Evolutionary conservation across 1,140 invertebrate species (phyloP).

Genomic region (Chrysomallon squamiferum): DNA sequence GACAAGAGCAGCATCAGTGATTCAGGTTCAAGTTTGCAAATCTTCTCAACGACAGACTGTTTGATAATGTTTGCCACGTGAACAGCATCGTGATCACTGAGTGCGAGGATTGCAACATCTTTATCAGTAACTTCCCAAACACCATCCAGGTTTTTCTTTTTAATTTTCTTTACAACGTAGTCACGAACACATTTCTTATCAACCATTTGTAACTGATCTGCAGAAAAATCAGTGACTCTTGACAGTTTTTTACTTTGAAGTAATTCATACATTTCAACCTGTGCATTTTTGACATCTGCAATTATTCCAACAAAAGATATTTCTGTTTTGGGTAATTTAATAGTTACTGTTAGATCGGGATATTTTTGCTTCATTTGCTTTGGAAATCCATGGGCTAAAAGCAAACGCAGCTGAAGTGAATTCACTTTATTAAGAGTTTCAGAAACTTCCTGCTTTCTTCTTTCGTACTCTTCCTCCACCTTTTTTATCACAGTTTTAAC

Average conservation of each 20-base stretch:
- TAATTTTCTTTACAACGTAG: conserved; percentile 8
- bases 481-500: conserved; percentile 5
- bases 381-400: conserved; percentile 18
- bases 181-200: conserved; percentile 2
- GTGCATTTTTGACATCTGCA: conserved; percentile 21
- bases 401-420: conserved; percentile 12
- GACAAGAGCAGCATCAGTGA: not conserved
- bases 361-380: conserved; percentile 14
- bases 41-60: conserved; percentile 2
- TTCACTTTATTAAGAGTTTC: conserved; percentile 17
- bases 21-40: conserved; percentile 7
- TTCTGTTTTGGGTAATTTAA: conserved; percentile 6
- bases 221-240: conserved; percentile 1
- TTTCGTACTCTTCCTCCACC: conserved; percentile 18
- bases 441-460: conserved; percentile 26
- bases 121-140: conserved; percentile 8
- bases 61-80: conserved; percentile 9
- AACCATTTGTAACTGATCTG: not conserved
- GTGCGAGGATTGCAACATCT: conserved; percentile 3
- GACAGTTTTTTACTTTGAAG: not conserved
- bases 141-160: not conserved
- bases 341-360: conserved; percentile 16
- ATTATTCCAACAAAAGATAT: conserved; percentile 25
- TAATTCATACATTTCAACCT: conserved; percentile 18
- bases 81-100: conserved; percentile 5